Evolutionary conservation across 1,140 invertebrate genomes (phyloP), one percentile per base, ranked within the genome.

Genomic region (Drosophila neocordata): DNA sequence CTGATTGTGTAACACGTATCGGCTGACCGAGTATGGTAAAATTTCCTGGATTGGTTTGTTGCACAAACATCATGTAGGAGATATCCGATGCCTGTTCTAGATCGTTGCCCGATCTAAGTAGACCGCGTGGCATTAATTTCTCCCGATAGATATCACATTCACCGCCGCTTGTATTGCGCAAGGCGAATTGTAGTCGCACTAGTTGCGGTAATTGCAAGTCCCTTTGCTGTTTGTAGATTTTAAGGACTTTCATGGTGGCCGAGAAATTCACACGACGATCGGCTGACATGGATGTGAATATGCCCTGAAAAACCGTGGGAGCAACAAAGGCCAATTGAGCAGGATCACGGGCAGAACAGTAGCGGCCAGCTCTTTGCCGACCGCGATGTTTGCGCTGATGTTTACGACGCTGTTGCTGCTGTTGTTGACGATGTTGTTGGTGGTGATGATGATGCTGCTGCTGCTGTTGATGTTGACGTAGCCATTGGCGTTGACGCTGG

Each of bases 11-110:
- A 74, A 93, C 93, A 76, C 93, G 92, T 73, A 94, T 92, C 64
- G 94, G 94, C 84, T 94, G 93, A 68, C 94, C 94, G 66, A 94
- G 92, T 62, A 94, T 94, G 74, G 93, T 94, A 90, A 94, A 94
- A 92, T 94, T 94, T 85, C 94, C 93, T 79, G 93, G 93, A 91
- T 94, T 94, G 71, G 94, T 93, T 84, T 94, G 93, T 88, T 93
- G 93, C 84, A 94, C 94, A 92, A 95, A 95, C 92, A 94, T 93
- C 90, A 94, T 92, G 92, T 95, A 95, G 91, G 93, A 93, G 90
- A 94, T 93, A 31, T 78, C 79, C 89, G 94, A 93, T 65, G 94
- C 93, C 74, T 93, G 92, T 79, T 94, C 94, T 79, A 95, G 93
- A 82, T 94, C 77, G 53, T 89, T 94, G 65, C 93, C 93, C 18